phyloP scores from a whole-genome alignment of 2,113 vertebrate genomes.

The Aphelocoma coerulescens region DNA sequence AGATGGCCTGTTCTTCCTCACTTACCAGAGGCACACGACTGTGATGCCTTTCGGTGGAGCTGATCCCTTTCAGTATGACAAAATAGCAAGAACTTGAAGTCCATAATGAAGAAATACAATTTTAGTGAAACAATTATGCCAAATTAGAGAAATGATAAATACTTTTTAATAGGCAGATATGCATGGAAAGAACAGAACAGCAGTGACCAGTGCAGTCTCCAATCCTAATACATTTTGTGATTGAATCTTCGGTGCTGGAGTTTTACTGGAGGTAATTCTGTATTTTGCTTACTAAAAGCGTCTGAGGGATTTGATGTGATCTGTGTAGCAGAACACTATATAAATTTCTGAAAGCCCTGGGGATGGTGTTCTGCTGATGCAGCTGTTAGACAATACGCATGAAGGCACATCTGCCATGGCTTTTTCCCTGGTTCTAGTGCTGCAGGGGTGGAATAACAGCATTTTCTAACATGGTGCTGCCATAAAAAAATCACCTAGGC shows the following conservation, averaged over 20 bases:
- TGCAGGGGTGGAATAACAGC: neutral
- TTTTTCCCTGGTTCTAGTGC: neutral
- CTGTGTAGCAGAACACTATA: neutral
- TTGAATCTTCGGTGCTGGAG: neutral
- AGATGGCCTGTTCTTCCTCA: neutral
- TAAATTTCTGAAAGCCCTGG: neutral
- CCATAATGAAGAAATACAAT: neutral
- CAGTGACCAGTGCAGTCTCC: neutral
- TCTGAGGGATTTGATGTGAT: conserved; percentile 5
- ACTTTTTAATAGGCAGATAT: neutral
- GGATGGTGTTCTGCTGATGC: neutral
- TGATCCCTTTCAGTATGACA: neutral
- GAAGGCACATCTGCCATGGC: neutral
- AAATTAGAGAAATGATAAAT: neutral
- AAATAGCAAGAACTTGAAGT: neutral
- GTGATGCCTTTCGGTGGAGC: neutral
- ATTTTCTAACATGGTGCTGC: neutral
- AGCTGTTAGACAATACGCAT: neutral
- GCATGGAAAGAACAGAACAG: neutral
- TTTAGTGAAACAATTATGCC: neutral
- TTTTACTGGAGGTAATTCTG: neutral
- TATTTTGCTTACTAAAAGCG: conserved; percentile 25
- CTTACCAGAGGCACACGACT: neutral
- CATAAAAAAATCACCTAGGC: neutral
- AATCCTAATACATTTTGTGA: neutral